A percentile compares a stretch with the other conserved stretches of the same genome.
phyloP scores from a whole-genome alignment of 2,797 vertebrate genomes.

The Rhinoraja longicauda region DNA sequence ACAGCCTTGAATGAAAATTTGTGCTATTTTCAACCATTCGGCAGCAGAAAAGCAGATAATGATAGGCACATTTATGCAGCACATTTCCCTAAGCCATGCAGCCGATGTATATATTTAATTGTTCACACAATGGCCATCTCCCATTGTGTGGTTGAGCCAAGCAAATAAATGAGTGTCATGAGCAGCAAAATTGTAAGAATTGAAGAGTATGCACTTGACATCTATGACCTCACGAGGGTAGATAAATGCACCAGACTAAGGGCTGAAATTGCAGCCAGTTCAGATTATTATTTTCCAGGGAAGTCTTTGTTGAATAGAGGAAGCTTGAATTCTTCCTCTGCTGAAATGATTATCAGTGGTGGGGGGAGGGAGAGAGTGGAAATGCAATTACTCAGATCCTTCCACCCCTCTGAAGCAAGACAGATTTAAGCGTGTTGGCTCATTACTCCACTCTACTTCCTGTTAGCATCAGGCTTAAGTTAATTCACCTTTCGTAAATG shows the following conservation, averaged over 20 bases:
- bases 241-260: slow-evolving; percentile 54
- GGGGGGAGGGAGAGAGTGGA: slow-evolving; percentile 46
- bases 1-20: background rate
- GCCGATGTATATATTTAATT: slow-evolving; percentile 34
- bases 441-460: slow-evolving; percentile 36
- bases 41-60: background rate
- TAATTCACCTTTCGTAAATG: background rate
- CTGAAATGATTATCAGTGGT: slow-evolving; percentile 59
- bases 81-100: background rate
- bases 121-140: slow-evolving; percentile 27
- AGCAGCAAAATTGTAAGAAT: slow-evolving; percentile 47
- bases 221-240: slow-evolving; percentile 52
- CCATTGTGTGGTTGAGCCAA: slow-evolving; percentile 20
- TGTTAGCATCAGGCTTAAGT: slow-evolving; percentile 21
- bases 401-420: slow-evolving; percentile 36
- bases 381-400: slow-evolving; percentile 54
- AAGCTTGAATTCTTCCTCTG: slow-evolving; percentile 53
- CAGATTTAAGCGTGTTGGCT: slow-evolving; percentile 37
- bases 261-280: slow-evolving; percentile 58
- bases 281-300: slow-evolving; percentile 54
- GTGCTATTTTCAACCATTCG: background rate
- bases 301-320: slow-evolving; percentile 56
- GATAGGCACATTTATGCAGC: background rate
- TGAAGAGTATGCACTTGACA: slow-evolving; percentile 64
- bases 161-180: slow-evolving; percentile 5